Base-by-base conservation (phyloP, 23 tunicate genomes). In the Ciona savignyi region DNA sequence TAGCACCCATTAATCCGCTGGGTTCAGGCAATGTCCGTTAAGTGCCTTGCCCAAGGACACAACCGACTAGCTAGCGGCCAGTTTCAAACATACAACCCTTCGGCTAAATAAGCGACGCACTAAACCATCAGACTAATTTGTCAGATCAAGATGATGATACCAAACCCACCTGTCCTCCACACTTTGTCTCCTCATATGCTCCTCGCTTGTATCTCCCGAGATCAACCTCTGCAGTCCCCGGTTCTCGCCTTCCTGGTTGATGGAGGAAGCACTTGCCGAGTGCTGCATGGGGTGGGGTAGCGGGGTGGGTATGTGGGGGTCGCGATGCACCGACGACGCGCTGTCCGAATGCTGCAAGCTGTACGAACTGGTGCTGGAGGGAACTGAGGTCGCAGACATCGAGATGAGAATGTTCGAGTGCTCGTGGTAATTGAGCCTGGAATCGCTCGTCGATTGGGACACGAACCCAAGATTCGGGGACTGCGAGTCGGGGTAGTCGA, bases 401-500 rank as follows among this genome's bases (percentile, higher is more conserved):
- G 85, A 81, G 32, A 65, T 2, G 27, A 78, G 78, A 24, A 81
- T 15, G n/a, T 27, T 15, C 28, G 29, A 27, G 29, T 48, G 65
- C 24, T 81, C 78, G 30, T 73, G 73, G 42, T 4, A 51, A 35
- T 69, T 69, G 1, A 84, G 26, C 35, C 75, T 61, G 1, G 79
- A 61, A 48, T 71, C 78, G 27, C 89, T 84, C 2, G 83, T 68
- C 0, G 89, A 84, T 23, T 82, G 78, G 1, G 68, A 66, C 29
- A 84, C 67, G 34, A 63, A 71, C 24, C 34, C 73, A 21, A 70
- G 48, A 33, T 64, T 66, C 25, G 97, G 97, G 20, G 86, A 24
- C 31, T 90, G 97, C 1, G 65, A 60, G 77, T 90, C 97, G n/a
- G 66, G 70, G 83, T 70, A 90, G 31, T 90, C 97, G 32, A 29